These are phyloP conservation scores for Trididemnum clinides DNA, from an alignment of 23 tunicate species.

Conservation along the genomic window DNA sequence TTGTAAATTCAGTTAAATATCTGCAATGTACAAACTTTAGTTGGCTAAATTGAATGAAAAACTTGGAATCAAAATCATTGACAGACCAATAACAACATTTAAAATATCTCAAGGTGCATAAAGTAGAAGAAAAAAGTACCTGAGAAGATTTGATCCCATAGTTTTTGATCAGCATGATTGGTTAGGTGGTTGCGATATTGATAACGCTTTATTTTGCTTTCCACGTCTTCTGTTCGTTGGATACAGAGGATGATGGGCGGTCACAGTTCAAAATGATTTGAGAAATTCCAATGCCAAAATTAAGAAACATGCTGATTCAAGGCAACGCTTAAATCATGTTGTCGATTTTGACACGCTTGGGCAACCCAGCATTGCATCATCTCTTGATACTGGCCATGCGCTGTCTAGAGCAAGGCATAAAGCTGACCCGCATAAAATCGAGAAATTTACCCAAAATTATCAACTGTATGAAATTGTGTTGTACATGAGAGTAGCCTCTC, in stretches of 20 bases:
- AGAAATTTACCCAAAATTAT: constrained; percentile 22
- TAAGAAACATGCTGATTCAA: not conserved
- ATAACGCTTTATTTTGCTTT: constrained; percentile 21
- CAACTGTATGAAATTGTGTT: not conserved
- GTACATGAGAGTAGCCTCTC: not conserved
- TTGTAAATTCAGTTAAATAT: not conserved
- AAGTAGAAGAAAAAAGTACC: not conserved
- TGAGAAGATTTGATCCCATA: not conserved
- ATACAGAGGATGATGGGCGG: not conserved
- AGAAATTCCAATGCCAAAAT: not conserved
- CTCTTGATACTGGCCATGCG: not conserved
- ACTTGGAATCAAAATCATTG: not conserved
- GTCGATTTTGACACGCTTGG: not conserved
- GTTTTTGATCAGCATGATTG: not conserved
- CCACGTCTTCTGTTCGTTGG: constrained; percentile 11
- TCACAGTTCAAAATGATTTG: not conserved
- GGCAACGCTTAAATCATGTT: not conserved
- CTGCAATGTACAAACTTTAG: not conserved
- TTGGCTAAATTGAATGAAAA: not conserved
- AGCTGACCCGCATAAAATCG: not conserved
- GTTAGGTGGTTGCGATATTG: not conserved
- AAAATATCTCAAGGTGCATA: not conserved
- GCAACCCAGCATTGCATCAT: not conserved
- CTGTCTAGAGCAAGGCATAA: not conserved
- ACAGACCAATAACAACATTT: not conserved